Evolutionary conservation across 2,888 invertebrate species (phyloP).

Genomic region (Protonemura montana): DNA sequence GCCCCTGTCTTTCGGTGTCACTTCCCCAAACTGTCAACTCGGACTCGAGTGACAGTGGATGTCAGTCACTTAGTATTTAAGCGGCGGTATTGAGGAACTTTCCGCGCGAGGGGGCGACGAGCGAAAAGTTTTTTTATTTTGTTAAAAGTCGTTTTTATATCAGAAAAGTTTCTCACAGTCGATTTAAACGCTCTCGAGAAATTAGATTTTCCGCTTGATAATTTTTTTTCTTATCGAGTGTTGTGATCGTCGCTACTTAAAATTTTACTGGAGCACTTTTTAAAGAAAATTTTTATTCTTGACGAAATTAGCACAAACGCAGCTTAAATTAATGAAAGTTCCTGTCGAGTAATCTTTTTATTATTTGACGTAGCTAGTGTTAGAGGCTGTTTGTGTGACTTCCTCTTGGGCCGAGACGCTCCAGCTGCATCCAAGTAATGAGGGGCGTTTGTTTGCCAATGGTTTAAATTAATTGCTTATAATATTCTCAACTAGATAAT

Average conservation of each 20-base stretch:
- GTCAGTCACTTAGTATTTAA: not conserved
- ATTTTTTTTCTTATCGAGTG: not conserved
- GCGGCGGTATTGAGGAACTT: not conserved
- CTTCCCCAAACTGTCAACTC: not conserved
- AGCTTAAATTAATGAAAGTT: not conserved
- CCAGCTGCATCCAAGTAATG: conserved; percentile 5
- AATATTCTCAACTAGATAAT: not conserved
- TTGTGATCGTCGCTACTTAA: not conserved
- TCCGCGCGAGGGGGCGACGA: not conserved
- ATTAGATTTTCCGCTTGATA: not conserved
- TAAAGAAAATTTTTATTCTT: not conserved
- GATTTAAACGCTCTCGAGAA: not conserved
- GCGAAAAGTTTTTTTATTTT: not conserved
- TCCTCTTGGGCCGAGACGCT: not conserved
- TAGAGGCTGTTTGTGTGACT: not conserved
- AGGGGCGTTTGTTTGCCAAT: conserved; percentile 21
- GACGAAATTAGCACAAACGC: not conserved
- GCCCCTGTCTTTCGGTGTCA: not conserved
- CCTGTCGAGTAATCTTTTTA: no score
- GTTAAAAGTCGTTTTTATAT: not conserved
- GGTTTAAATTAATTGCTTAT: conserved; percentile 14
- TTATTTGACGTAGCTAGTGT: no score
- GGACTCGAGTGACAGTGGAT: not conserved
- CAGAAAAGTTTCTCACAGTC: not conserved
- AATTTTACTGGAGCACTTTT: conserved; percentile 15